Evolutionary conservation across 1,140 invertebrate species (phyloP).

Genomic region (Forficula auricularia): DNA sequence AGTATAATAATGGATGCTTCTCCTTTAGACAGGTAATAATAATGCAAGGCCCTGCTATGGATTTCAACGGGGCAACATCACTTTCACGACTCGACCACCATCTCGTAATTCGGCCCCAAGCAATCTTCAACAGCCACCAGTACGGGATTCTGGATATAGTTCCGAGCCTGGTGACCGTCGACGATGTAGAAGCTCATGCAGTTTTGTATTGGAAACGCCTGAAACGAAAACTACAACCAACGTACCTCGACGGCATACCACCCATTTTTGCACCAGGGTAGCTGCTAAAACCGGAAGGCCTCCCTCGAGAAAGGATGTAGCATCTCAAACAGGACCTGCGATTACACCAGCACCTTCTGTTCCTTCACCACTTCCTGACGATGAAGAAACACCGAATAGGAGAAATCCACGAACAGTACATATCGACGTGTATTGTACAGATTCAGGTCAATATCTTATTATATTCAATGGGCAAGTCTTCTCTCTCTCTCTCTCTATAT

Average conservation of each 20-base stretch:
- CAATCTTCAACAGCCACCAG: slow-evolving; percentile 3
- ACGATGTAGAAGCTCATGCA: slow-evolving; percentile 47
- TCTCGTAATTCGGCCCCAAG: neutral
- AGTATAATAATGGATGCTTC: too few species aligned
- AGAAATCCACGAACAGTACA: slow-evolving; percentile 51
- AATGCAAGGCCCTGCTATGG: slow-evolving; percentile 18
- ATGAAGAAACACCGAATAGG: slow-evolving; percentile 29
- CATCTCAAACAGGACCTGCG: slow-evolving; percentile 33
- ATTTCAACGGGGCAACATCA: slow-evolving; percentile 33
- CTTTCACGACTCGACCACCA: slow-evolving; percentile 33
- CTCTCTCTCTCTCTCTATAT: too few species aligned
- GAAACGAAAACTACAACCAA: neutral
- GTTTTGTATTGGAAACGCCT: slow-evolving; percentile 28
- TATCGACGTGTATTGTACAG: slow-evolving; percentile 60
- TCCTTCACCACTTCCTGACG: slow-evolving; percentile 12
- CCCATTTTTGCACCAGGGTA: slow-evolving; percentile 27
- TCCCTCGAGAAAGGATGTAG: slow-evolving; percentile 22
- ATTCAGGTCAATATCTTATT: too few species aligned
- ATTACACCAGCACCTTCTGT: slow-evolving; percentile 22
- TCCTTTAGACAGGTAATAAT: too few species aligned
- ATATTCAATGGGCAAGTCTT: too few species aligned
- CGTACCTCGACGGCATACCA: slow-evolving; percentile 11
- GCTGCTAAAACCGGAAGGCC: slow-evolving; percentile 19
- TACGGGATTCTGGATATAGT: slow-evolving; percentile 31
- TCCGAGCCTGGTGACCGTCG: slow-evolving; percentile 26